phyloP scores from a whole-genome alignment of 2,888 invertebrate genomes.

The Drosophila pullipes region DNA sequence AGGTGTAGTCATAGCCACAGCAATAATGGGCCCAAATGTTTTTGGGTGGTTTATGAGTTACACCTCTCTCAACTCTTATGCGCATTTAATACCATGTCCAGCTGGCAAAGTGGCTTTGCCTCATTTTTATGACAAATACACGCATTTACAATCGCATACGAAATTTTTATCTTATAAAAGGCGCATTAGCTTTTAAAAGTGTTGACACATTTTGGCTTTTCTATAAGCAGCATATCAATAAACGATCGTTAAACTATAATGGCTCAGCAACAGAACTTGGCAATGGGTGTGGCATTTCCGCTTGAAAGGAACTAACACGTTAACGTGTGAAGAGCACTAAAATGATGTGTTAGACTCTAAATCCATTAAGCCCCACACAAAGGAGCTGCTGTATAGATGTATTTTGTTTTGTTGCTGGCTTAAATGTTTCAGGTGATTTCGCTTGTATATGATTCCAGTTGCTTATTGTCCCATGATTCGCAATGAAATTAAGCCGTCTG shows the following conservation, averaged over 20 bases:
- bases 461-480: slow-evolving; percentile 37
- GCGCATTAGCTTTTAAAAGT: slow-evolving; percentile 58
- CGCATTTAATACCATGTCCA: slow-evolving; percentile 11
- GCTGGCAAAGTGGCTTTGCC: slow-evolving; percentile 35
- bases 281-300: slow-evolving; percentile 73
- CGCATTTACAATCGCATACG: slow-evolving; percentile 42
- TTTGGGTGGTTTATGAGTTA: slow-evolving; percentile 73
- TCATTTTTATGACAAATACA: slow-evolving; percentile 62
- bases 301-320: slow-evolving; percentile 41
- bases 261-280: slow-evolving; percentile 31
- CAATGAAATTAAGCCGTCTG: slow-evolving; percentile 30
- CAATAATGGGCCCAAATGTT: slow-evolving; percentile 58
- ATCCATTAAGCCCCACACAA: slow-evolving; percentile 48
- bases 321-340: slow-evolving; percentile 42
- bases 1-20: slow-evolving; percentile 2
- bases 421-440: slow-evolving; percentile 23
- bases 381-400: slow-evolving; percentile 24
- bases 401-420: slow-evolving; percentile 40
- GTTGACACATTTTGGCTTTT: slow-evolving; percentile 69
- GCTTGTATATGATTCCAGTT: slow-evolving; percentile 8
- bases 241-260: slow-evolving; percentile 66
- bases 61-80: slow-evolving; percentile 14
- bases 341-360: slow-evolving; percentile 51
- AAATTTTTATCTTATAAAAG: slow-evolving; percentile 44
- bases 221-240: slow-evolving; percentile 62